phyloP scores from a whole-genome alignment of 2,888 invertebrate species.

The Cosmia pyralina region DNA sequence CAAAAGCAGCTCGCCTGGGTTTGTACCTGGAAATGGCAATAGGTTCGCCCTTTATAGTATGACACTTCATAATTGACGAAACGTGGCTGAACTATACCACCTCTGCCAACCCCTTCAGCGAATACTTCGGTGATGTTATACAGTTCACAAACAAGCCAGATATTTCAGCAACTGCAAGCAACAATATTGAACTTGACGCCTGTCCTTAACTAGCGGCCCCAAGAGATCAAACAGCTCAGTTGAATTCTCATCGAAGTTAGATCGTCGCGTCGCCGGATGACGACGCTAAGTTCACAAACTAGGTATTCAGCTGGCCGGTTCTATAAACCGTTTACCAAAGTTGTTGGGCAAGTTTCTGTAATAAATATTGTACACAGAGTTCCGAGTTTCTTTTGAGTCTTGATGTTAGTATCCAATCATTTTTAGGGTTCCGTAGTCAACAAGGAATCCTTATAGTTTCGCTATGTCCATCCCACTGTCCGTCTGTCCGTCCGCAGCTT shows the following conservation, averaged over 20 bases:
- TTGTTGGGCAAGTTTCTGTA: constrained; percentile 10
- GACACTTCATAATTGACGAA: not conserved
- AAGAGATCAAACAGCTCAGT: constrained; percentile 37
- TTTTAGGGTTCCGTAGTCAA: too few relatives aligned
- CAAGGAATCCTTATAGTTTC: too few relatives aligned
- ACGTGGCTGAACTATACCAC: not conserved
- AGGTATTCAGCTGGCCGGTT: constrained; percentile 18
- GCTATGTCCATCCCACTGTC: too few relatives aligned
- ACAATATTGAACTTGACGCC: constrained; percentile 20
- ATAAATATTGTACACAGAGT: not conserved
- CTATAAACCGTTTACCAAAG: constrained; percentile 12
- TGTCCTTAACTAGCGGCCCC: constrained; percentile 19
- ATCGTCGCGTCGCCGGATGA: constrained; percentile 29
- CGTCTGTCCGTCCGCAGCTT: too few relatives aligned
- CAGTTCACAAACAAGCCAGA: constrained; percentile 11
- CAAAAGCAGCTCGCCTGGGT: not conserved
- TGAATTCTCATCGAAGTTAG: constrained; percentile 36
- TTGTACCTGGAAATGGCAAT: not conserved
- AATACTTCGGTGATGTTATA: not conserved
- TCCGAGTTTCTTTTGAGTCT: not conserved
- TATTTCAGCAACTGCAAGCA: constrained; percentile 12
- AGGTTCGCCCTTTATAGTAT: not conserved
- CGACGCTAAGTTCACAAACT: constrained; percentile 39
- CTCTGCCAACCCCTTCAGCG: too few relatives aligned
- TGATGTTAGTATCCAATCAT: not conserved